These are phyloP conservation scores for Teleogryllus occipitalis DNA, from an alignment of 1,140 invertebrate species.

Conservation along the genomic window DNA sequence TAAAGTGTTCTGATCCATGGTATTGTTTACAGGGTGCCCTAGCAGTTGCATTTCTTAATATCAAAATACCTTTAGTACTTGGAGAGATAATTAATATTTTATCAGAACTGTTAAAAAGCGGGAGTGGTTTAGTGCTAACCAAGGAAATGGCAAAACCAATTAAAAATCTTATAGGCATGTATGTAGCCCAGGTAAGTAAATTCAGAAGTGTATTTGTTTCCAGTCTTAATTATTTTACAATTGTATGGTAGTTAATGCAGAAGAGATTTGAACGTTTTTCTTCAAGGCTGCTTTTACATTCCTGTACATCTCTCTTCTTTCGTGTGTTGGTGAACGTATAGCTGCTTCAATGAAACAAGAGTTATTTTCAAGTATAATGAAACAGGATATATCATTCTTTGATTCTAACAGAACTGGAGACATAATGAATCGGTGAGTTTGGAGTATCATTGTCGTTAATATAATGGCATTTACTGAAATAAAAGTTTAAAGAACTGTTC, in stretches of 20 bases:
- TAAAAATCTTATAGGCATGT: conserved; percentile 53
- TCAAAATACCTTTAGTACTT: conserved; percentile 67
- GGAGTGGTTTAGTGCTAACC: conserved; percentile 39
- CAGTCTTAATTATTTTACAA: not conserved
- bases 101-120: conserved; percentile 40
- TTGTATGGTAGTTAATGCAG: not conserved
- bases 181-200: conserved; percentile 55
- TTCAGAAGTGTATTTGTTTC: not conserved
- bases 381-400: conserved; percentile 87
- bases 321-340: conserved; percentile 78
- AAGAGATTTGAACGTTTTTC: conserved; percentile 23
- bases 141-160: conserved; percentile 56
- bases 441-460: too few species aligned
- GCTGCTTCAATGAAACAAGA: conserved; percentile 69
- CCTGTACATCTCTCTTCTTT: conserved; percentile 76
- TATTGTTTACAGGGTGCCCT: conserved; percentile 59
- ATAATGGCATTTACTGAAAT: too few species aligned
- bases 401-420: conserved; percentile 85
- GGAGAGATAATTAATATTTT: conserved; percentile 71
- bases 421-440: conserved; percentile 66
- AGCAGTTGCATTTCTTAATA: conserved; percentile 69
- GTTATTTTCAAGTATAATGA: conserved; percentile 74
- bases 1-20: not conserved
- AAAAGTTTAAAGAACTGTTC: too few species aligned
- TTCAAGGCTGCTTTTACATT: conserved; percentile 78